Evolutionary conservation across 2,888 invertebrate genomes (phyloP).

Genomic region (Crossocerus cetratus): DNA sequence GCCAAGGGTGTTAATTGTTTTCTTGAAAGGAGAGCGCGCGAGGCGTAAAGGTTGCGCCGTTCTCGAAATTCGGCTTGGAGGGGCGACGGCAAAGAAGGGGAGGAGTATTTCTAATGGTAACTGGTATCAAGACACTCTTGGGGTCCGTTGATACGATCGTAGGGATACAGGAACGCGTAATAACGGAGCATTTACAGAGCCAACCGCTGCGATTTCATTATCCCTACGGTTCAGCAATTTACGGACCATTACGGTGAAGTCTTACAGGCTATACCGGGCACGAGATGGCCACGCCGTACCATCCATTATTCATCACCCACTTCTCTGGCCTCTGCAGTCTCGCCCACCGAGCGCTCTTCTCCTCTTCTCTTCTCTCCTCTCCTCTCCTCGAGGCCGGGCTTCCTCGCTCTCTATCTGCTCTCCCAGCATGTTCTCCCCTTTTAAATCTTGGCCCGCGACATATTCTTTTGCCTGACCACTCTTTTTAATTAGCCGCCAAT

Average conservation of each 20-base stretch:
- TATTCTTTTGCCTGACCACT: constrained; percentile 46
- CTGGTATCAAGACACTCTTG: constrained; percentile 40
- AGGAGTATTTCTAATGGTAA: constrained; percentile 16
- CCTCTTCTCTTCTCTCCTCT: background rate
- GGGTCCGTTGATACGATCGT: constrained; percentile 57
- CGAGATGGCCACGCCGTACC: constrained; percentile 69
- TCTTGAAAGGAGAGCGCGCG: no score
- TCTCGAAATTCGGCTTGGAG: background rate
- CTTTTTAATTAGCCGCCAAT: constrained; percentile 51
- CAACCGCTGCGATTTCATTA: constrained; percentile 69
- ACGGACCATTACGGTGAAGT: constrained; percentile 70
- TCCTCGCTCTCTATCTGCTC: constrained; percentile 7
- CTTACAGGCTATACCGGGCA: constrained; percentile 64
- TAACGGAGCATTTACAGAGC: constrained; percentile 69
- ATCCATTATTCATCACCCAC: constrained; percentile 75
- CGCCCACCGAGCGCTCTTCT: constrained; percentile 42
- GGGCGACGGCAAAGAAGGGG: background rate
- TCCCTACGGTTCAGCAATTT: constrained; percentile 73
- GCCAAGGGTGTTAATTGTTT: no score
- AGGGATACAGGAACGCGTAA: constrained; percentile 67
- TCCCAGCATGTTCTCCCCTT: constrained; percentile 21
- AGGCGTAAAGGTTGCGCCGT: background rate
- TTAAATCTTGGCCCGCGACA: constrained; percentile 47
- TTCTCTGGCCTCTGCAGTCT: constrained; percentile 57
- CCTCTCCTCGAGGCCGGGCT: background rate